Conservation (phyloP, 2,797 vertebrate species). For the Spheniscus humboldti region DNA sequence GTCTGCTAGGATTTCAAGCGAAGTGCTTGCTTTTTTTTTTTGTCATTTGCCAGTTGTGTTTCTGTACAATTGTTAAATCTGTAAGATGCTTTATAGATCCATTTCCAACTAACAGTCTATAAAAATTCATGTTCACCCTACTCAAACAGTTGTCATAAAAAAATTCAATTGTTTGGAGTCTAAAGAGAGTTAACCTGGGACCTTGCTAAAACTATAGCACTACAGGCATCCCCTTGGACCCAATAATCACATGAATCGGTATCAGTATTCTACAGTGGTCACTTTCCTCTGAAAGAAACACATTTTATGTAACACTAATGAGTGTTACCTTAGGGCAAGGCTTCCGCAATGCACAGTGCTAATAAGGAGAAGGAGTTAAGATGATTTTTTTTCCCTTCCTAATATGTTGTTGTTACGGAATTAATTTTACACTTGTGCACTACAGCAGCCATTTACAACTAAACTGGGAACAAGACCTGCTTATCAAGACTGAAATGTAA, state of each 20-base stretch:
- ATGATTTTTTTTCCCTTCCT: background rate
- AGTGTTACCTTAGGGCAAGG: background rate
- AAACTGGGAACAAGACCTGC: background rate
- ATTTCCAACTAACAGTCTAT: background rate
- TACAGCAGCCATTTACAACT: background rate
- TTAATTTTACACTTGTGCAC: background rate
- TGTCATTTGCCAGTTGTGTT: background rate
- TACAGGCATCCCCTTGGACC: background rate
- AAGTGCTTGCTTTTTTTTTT: background rate
- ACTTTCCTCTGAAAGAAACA: background rate
- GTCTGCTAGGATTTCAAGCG: background rate
- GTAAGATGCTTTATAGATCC: background rate
- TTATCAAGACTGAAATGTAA: background rate
- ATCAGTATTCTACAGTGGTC: background rate
- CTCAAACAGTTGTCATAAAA: background rate
- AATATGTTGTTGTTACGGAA: background rate
- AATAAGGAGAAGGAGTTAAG: background rate
- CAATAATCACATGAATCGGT: fast-evolving
- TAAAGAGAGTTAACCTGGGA: background rate
- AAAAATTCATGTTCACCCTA: background rate
- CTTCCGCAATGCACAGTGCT: background rate
- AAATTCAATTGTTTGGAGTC: background rate
- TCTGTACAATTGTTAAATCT: background rate
- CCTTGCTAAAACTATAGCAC: background rate
- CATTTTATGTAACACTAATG: background rate